phyloP scores from a whole-genome alignment of 1,140 invertebrate genomes.

The Nylanderia fulva region DNA sequence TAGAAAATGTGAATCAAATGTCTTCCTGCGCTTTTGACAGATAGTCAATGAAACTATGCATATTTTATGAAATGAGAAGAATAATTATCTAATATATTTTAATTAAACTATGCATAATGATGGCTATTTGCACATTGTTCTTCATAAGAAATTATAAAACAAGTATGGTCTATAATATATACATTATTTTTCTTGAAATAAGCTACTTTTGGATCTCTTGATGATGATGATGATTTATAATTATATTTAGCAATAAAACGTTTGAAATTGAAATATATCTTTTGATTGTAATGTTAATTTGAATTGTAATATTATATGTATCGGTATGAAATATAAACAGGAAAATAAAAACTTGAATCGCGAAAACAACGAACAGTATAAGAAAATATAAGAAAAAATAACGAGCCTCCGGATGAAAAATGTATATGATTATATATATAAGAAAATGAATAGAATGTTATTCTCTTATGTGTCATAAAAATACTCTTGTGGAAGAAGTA shows the following conservation, averaged over 20 bases:
- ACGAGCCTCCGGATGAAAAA: background rate
- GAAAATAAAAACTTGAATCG: background rate
- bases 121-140: background rate
- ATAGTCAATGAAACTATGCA: background rate
- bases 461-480: background rate
- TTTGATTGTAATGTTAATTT: background rate
- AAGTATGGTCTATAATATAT: background rate
- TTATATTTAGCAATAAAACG: background rate
- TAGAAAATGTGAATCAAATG: background rate
- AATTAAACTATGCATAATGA: background rate
- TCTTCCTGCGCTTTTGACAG: background rate
- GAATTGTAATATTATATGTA: background rate
- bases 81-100: constrained; percentile 2
- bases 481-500: background rate
- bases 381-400: background rate
- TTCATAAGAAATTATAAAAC: constrained; percentile 2
- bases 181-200: background rate
- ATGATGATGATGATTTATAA: background rate
- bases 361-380: background rate
- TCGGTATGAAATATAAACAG: background rate
- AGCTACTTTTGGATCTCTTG: background rate
- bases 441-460: background rate
- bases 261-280: background rate
- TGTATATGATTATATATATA: background rate
- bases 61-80: background rate